Percentiles rank a stretch among this genome's conserved stretches.
Conservation (phyloP, 2,888 invertebrate genomes). For the Leptinotarsa rubiginosa region DNA sequence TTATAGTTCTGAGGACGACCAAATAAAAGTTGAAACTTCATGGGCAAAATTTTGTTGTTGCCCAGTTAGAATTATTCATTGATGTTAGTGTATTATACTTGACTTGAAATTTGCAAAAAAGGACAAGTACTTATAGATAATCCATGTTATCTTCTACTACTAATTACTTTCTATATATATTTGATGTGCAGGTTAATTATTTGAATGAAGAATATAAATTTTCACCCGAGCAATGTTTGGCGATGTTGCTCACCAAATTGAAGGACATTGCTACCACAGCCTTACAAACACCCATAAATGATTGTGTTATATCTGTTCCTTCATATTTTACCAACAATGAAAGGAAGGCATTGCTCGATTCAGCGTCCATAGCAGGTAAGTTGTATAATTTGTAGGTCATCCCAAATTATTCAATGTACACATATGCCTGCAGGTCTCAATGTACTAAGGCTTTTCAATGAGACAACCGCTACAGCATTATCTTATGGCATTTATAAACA, state of each 20-base stretch:
- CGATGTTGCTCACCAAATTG: constrained; percentile 96
- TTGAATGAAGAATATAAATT: constrained; percentile 87
- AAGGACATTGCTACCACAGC: constrained; percentile 90
- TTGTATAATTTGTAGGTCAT: constrained; percentile 12
- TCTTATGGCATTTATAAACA: constrained; percentile 99
- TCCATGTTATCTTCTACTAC: background rate
- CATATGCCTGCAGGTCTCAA: constrained; percentile 75
- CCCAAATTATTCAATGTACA: background rate
- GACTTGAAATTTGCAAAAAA: too few relatives aligned
- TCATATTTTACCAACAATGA: constrained; percentile 96
- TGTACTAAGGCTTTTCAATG: constrained; percentile 94
- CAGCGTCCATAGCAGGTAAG: constrained; percentile 88
- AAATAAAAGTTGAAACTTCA: too few relatives aligned
- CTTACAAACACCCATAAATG: constrained; percentile 90
- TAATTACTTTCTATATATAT: background rate
- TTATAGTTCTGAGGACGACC: too few relatives aligned
- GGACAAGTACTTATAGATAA: too few relatives aligned
- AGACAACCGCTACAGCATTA: constrained; percentile 95
- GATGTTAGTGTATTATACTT: too few relatives aligned
- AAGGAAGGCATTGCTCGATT: constrained; percentile 89
- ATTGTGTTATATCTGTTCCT: constrained; percentile 94
- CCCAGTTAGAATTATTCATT: too few relatives aligned
- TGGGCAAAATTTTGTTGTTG: too few relatives aligned
- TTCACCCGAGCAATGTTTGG: constrained; percentile 93
- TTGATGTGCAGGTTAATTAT: constrained; percentile 76